Conservation (phyloP, 2,113 vertebrate genomes). For the Rhinogobius similis region DNA sequence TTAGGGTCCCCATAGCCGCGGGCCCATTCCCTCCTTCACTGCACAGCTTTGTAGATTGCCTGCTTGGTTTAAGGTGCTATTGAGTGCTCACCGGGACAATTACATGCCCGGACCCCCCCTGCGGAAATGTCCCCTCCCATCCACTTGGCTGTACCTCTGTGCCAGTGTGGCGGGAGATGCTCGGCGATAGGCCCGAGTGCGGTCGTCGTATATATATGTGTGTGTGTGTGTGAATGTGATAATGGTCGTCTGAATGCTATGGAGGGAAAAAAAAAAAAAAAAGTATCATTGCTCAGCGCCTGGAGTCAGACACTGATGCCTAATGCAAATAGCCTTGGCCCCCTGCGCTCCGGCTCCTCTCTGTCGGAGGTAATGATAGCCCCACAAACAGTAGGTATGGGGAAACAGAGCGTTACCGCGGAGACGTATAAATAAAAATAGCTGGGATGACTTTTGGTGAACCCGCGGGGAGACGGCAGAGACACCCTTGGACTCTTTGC, state of each 20-base stretch:
- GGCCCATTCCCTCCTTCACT: constrained; percentile 81
- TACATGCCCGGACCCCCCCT: constrained; percentile 80
- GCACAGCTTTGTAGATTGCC: constrained; percentile 83
- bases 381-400: constrained; percentile 80
- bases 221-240: constrained; percentile 72
- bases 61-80: constrained; percentile 86
- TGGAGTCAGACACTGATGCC: constrained; percentile 83
- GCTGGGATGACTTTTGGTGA: constrained; percentile 79
- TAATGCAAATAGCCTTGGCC: constrained; percentile 84
- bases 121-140: constrained; percentile 70
- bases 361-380: constrained; percentile 80
- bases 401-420: constrained; percentile 76
- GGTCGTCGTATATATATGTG: constrained; percentile 44
- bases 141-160: constrained; percentile 72
- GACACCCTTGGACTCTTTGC: constrained; percentile 74
- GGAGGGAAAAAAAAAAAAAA: constrained; percentile 73
- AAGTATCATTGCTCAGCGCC: constrained; percentile 84
- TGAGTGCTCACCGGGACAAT: constrained; percentile 86
- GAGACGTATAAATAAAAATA: constrained; percentile 83
- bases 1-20: constrained; percentile 80
- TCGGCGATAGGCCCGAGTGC: constrained; percentile 76
- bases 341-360: constrained; percentile 53
- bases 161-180: constrained; percentile 79
- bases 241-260: constrained; percentile 84
- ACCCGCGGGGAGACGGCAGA: constrained; percentile 79